These are phyloP conservation scores for Lithosia quadra DNA, from an alignment of 2,888 invertebrate genomes.

Conservation along the genomic window DNA sequence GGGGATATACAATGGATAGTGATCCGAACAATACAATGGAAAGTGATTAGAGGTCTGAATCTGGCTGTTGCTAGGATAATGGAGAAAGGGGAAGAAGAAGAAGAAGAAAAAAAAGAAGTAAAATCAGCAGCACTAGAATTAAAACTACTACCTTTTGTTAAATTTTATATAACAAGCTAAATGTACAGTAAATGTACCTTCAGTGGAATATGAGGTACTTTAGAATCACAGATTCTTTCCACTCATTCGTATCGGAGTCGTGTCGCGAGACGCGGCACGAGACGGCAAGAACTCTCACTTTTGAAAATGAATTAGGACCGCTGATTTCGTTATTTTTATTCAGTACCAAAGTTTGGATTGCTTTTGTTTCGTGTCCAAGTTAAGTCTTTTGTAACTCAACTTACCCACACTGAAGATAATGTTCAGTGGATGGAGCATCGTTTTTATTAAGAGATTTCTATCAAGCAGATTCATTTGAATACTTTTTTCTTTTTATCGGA, in stretches of 20 bases:
- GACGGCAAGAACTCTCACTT: slow-evolving; percentile 61
- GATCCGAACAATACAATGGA: no score
- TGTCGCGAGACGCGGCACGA: slow-evolving; percentile 30
- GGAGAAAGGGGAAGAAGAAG: no score
- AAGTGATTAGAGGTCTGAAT: no score
- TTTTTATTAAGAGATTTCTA: slow-evolving; percentile 73
- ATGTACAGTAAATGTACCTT: no score
- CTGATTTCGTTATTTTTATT: slow-evolving; percentile 81
- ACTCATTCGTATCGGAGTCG: slow-evolving; percentile 41
- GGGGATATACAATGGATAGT: no score
- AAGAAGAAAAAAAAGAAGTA: no score
- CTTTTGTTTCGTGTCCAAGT: slow-evolving; percentile 69
- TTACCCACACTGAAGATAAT: slow-evolving; percentile 66
- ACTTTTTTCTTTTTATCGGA: slow-evolving; percentile 71
- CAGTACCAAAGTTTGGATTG: slow-evolving; percentile 80
- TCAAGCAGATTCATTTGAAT: slow-evolving; percentile 79
- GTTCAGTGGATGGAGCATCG: slow-evolving; percentile 64
- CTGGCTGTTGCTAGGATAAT: no score
- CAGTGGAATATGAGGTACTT: background rate
- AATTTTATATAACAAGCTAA: no score
- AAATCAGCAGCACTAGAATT: no score
- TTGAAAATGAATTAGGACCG: slow-evolving; percentile 73
- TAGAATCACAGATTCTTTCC: background rate
- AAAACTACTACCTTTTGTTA: no score
- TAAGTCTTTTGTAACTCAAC: slow-evolving; percentile 62